Base-by-base conservation (phyloP, 2,797 vertebrate genomes). In the Paramormyrops hopkinsi region DNA sequence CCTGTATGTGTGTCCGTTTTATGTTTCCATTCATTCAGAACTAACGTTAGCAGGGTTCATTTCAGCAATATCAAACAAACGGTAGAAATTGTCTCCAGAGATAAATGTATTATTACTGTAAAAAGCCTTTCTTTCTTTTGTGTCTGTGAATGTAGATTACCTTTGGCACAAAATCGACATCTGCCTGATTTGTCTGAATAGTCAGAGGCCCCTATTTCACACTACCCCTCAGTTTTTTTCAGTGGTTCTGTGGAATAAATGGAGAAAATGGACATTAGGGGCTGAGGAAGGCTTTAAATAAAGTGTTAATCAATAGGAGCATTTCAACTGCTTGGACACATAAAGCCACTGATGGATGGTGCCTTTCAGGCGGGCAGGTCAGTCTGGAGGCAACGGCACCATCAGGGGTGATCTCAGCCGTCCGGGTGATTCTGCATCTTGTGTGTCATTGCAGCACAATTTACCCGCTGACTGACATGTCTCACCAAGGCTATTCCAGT, bases 261-360 rank as follows among this genome's bases (percentile, higher is more conserved):
- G 92, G 92, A 94, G 93, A 90, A 95, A 93, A 88, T 48, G 56
- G 73, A 41, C 89, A 82, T 17, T 90, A 88, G 76, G 90, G 88
- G 88, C 62, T 37, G 83, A 85, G 76, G 12, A 88, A 91, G 91
- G 90, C 92, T 93, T 91, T 93, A 92, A 95, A 94, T 94, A 92
- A 94, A 91, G 92, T 25, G 79, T 91, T 88, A 92, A 95, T 95
- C 95, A 93, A 95, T 95, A 92, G 92, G 41, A 22, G 92, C 93
- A 88, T 91, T 92, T 94, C 92, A 83, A 91, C 91, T 90, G 91
- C 1, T 33, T 19, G 48, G 50, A 65, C 88, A 91, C 93, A 93
- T 92, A 92, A 90, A 86, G 29, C 62, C 44, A 50, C 46, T 84
- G 92, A 92, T 87, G 91, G 90, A 90, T 89, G 25, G 88, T 87